phyloP scores from a whole-genome alignment of 2,888 invertebrate genomes.

The Pristionchus japonicus region DNA sequence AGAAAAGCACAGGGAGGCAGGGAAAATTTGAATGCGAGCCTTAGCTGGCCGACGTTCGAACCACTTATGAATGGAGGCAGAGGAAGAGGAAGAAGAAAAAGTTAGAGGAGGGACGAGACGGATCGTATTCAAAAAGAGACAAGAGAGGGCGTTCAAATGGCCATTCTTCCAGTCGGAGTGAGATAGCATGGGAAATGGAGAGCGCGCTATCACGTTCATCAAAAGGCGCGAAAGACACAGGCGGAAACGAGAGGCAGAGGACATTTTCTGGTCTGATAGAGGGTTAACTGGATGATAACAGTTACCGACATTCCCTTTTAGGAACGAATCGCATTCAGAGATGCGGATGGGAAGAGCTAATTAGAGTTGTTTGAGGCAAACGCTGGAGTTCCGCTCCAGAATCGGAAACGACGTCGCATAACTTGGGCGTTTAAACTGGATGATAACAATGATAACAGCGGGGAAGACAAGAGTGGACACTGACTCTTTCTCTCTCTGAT shows the following conservation, averaged over 20 bases:
- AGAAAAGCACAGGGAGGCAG: background rate
- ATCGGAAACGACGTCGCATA: no score
- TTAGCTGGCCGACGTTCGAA: background rate
- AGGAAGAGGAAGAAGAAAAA: background rate
- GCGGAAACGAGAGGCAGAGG: background rate
- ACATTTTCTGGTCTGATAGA: background rate
- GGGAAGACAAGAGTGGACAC: background rate
- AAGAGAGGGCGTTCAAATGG: background rate
- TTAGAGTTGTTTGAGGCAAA: no score
- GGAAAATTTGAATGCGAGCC: background rate
- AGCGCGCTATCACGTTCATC: background rate
- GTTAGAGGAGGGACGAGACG: background rate
- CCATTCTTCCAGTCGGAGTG: background rate
- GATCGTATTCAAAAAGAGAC: background rate
- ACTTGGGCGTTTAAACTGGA: no score
- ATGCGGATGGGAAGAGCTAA: no score
- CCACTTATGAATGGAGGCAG: background rate
- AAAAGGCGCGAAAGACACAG: background rate
- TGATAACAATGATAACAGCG: no score
- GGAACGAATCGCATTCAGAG: no score
- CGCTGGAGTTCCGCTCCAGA: no score
- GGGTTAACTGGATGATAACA: slow-evolving; percentile 12
- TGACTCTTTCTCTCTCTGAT: background rate
- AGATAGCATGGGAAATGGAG: background rate
- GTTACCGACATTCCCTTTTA: no score